These are phyloP conservation scores for Loris lydekkerianus DNA, from an alignment of 2,797 vertebrate genomes.

Conservation along the genomic window DNA sequence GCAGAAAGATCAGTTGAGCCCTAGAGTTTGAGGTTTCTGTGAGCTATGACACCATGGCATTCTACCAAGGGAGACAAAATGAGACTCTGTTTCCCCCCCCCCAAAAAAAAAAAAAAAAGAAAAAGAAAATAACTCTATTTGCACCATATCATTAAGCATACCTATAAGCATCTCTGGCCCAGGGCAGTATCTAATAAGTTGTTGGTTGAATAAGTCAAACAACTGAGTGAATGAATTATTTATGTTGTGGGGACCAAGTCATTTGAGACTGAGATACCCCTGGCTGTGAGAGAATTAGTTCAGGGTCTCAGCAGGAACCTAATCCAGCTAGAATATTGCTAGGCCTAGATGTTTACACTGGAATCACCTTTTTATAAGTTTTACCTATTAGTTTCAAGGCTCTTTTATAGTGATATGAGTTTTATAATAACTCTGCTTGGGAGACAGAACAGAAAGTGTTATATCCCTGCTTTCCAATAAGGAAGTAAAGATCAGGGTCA, in stretches of 20 bases:
- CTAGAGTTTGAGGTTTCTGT: too few species aligned
- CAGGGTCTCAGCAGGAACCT: neutral
- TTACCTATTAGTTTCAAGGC: neutral
- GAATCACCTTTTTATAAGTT: neutral
- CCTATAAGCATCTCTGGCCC: neutral
- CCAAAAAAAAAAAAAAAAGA: neutral
- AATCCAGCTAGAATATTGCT: neutral
- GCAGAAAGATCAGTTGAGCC: too few species aligned
- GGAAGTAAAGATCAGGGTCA: neutral
- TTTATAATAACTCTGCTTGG: neutral
- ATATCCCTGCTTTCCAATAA: neutral
- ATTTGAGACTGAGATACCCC: neutral
- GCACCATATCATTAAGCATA: neutral
- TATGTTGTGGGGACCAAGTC: neutral
- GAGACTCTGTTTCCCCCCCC: neutral
- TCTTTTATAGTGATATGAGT: neutral
- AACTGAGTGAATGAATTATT: neutral
- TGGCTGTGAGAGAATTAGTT: neutral
- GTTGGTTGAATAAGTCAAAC: neutral
- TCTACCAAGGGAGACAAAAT: neutral
- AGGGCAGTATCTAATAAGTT: too few species aligned
- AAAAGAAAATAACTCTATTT: neutral
- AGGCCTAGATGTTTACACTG: neutral
- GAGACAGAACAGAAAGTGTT: neutral
- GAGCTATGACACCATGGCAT: too few species aligned